Conservation (phyloP, 2,888 invertebrate species). For the Rapana venosa region DNA sequence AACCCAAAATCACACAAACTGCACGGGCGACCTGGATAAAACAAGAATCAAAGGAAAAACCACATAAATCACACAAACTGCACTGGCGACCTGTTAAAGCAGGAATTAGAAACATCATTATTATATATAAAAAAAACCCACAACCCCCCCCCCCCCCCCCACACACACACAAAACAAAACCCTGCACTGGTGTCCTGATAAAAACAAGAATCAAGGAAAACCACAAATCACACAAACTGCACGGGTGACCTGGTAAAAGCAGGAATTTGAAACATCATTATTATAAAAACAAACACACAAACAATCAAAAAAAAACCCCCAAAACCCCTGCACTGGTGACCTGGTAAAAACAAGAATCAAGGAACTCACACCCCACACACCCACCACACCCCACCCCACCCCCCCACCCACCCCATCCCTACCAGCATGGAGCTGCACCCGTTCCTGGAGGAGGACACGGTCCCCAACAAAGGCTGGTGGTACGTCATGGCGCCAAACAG, state of each 20-base stretch:
- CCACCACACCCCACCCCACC: neutral
- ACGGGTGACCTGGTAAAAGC: neutral
- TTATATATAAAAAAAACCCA: too few species aligned
- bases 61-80: neutral
- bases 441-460: conserved; percentile 67
- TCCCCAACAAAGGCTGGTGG: conserved; percentile 74
- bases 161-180: too few species aligned
- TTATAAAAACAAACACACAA: neutral
- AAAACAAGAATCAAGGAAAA: too few species aligned
- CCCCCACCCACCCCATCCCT: neutral
- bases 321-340: neutral
- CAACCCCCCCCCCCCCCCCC: too few species aligned
- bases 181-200: too few species aligned
- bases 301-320: neutral
- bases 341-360: neutral
- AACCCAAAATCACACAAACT: neutral
- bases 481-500: conserved; percentile 74
- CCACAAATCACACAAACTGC: neutral
- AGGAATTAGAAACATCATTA: neutral
- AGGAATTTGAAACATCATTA: neutral
- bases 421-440: conserved; percentile 76
- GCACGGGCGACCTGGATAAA: neutral
- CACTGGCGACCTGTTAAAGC: too few species aligned
- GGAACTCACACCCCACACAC: neutral
- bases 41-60: neutral